Evolutionary conservation across 2,113 vertebrate species (phyloP), one percentile per base, ranked within the genome.

Genomic region (Procavia capensis): DNA sequence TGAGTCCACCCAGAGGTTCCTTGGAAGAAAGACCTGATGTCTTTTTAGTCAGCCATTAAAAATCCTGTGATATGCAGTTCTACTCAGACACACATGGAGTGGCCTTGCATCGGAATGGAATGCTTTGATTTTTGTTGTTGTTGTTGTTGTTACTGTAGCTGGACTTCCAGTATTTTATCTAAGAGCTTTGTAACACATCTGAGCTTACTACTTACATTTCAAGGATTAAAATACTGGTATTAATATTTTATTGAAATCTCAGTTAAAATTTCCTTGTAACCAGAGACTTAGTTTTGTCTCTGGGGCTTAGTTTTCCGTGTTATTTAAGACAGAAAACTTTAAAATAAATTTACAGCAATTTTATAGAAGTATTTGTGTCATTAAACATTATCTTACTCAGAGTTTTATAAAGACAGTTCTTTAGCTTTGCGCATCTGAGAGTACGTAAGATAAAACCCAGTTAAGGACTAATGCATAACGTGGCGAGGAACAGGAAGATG

Each of bases 201-300:
- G 59, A 83, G 27, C 27, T 79, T 39, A 75, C 19, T 87, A 24
- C 43, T 84, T 22, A 50, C 29, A 72, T 64, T 79, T 57, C 68
- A 75, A 78, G 57, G 22, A 39, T 36, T 59, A 75, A 82, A 78
- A 59, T 89, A 24, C 47, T 50, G 61, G 63, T 82, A 64, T 88
- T 88, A 66, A 27, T 80, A 87, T 88, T 72, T 96, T 75, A 43
- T 93, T 70, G 89, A 50, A 41, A 76, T 27, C 50, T 54, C 8
- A 54, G n/a, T 54, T 54, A 39, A 68, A 34, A 47, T 68, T 82
- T 79, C 31, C 45, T 79, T 85, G 24, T 41, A 91, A 31, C n/a
- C 29, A 81, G 85, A 91, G 10, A 59, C 16, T 29, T 87, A n/a
- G 68, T 81, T 95, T 97, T 90, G 64, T 92, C 86, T 91, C 80